Evolutionary conservation across 1,140 invertebrate genomes (phyloP), one percentile per base, ranked within the genome.

Genomic region (Paralvinella palmiformis): DNA sequence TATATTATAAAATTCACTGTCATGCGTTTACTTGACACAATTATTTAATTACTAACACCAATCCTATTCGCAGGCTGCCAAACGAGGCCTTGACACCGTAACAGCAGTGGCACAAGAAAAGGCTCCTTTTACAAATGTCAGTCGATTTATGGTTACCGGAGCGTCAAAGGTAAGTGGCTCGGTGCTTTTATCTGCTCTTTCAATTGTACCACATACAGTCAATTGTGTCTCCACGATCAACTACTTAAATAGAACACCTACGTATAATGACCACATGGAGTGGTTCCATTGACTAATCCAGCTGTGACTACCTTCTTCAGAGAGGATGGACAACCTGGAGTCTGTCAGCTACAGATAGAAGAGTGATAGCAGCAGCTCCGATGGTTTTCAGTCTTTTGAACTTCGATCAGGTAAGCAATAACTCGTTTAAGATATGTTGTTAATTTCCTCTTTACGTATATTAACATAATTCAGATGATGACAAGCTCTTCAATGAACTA

Each of bases 241-340:
- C n/a, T n/a, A n/a, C n/a, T n/a, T n/a, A n/a, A n/a, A n/a, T n/a
- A n/a, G n/a, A n/a, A n/a, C n/a, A n/a, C n/a, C n/a, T n/a, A n/a
- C n/a, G n/a, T n/a, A n/a, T n/a, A n/a, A n/a, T n/a, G n/a, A n/a
- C n/a, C n/a, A n/a, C n/a, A n/a, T n/a, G n/a, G n/a, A n/a, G n/a
- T n/a, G n/a, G n/a, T n/a, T n/a, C n/a, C n/a, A n/a, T n/a, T n/a
- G n/a, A n/a, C n/a, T n/a, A n/a, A n/a, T n/a, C n/a, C n/a, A n/a
- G n/a, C n/a, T n/a, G n/a, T n/a, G n/a, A n/a, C n/a, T n/a, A n/a
- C n/a, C n/a, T 41, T 41, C 37, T 13, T 41, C n/a, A 41, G 6
- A 48, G 75, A 59, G 75, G 75, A 4, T 78, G 75, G 75, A 78
- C 76, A 10, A 78, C 76, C 1, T 78, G 76, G 76, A 75, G 71